Conservation (phyloP, 2,797 vertebrate genomes). For the Channa striata region DNA sequence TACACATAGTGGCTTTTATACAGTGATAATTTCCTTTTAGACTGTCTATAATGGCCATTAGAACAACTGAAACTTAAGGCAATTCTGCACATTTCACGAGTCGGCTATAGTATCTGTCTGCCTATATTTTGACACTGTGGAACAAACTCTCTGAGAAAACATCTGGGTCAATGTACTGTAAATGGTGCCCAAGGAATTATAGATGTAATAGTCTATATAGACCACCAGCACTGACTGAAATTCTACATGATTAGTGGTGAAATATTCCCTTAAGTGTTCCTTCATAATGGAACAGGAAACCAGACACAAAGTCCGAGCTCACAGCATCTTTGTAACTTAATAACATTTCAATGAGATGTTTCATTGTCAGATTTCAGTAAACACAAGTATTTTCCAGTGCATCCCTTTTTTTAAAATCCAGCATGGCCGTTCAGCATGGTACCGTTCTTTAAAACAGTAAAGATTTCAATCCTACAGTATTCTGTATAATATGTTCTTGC, state of each 20-base stretch:
- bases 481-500: conserved; percentile 40
- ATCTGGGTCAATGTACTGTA: conserved; percentile 9
- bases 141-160: conserved; percentile 11
- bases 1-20: neutral
- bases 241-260: conserved; percentile 49
- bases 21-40: conserved; percentile 4
- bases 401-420: conserved; percentile 64
- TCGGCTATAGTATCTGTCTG: conserved; percentile 12
- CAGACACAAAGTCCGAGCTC: conserved; percentile 38
- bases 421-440: conserved; percentile 55
- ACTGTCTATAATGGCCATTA: conserved; percentile 20
- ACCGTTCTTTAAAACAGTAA: conserved; percentile 40
- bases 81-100: conserved; percentile 3
- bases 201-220: conserved; percentile 26
- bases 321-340: conserved; percentile 50
- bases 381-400: conserved; percentile 72
- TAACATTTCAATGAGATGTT: conserved; percentile 48
- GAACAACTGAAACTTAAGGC: conserved; percentile 28
- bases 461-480: conserved; percentile 42
- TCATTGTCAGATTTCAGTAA: conserved; percentile 47
- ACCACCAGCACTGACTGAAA: conserved; percentile 42
- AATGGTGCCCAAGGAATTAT: conserved; percentile 27
- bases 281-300: conserved; percentile 46
- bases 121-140: conserved; percentile 9
- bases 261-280: conserved; percentile 52